Base-by-base conservation (phyloP, 2,888 invertebrate genomes). In the Branchellion lobata region DNA sequence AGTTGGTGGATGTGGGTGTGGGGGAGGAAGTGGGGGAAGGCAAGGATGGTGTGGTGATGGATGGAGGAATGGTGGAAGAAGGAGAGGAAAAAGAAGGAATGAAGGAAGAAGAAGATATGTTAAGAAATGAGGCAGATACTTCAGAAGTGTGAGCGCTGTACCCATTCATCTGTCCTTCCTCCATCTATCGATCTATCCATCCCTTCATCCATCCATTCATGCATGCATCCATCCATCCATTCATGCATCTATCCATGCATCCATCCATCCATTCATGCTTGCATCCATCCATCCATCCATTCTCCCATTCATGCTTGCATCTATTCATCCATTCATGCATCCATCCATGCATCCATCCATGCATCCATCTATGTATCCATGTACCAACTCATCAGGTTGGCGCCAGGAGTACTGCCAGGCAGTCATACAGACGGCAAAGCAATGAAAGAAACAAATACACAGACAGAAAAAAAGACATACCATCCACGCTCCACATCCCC, bases 1-100 rank as follows among this genome's bases (percentile, higher is more conserved):
- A 69, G 69, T 5, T 33, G 69, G 34, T 34, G 69, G 69, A 69
- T 8, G 69, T 29, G 8, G 31, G 61, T 3, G 61, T 57, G 61
- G 61, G 61, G 5, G 75, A 29, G 18, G 53, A 53, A 21, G 75
- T 51, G 29, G 47, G 24, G 27, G 53, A 51, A n/a, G 53, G n/a
- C 51, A 14, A 29, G 8, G 31, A 5, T 3, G 33, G 21, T 3
- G 33, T 31, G 29, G 33, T 11, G 31, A 27, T 11, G 21, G 69
- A 69, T 31, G 33, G n/a, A 24, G 65, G n/a, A 27, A 24, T 14
- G 24, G 29, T 27, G 65, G 24, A 65, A 11, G 65, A n/a, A 65
- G n/a, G 18, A 18, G 18, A 47, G n/a, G n/a, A 47, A 47, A 14
- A 18, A 47, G 47, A 47, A 18, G 18, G 61, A 18, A 57, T 57